Percentiles rank a stretch among this genome's conserved stretches.
phyloP scores from a whole-genome alignment of 2,113 vertebrate species.

The Neodon shergylaensis region DNA sequence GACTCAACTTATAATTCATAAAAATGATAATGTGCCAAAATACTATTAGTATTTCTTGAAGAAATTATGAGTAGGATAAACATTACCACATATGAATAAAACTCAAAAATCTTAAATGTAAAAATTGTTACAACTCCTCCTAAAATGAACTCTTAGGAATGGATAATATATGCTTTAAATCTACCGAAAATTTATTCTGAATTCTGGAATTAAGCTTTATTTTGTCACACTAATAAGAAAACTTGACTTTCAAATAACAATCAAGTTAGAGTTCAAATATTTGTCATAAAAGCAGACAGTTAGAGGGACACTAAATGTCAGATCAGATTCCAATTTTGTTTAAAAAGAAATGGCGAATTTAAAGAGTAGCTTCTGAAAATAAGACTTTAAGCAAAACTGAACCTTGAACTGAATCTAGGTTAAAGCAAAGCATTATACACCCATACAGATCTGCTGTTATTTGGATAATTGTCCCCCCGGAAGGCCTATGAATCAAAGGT shows the following conservation, averaged over 20 bases:
- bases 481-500: neutral
- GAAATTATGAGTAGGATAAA: neutral
- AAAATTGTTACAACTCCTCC: neutral
- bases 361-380: neutral
- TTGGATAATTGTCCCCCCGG: neutral
- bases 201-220: neutral
- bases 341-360: neutral
- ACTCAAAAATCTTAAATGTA: neutral
- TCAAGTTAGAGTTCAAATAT: conserved; percentile 3
- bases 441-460: neutral
- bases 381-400: neutral
- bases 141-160: neutral
- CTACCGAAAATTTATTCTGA: neutral
- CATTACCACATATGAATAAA: neutral
- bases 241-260: neutral
- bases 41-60: neutral
- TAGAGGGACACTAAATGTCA: neutral
- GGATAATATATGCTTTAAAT: neutral
- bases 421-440: neutral
- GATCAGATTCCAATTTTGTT: neutral
- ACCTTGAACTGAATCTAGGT: neutral
- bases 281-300: neutral
- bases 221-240: conserved; percentile 17
- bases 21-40: neutral
- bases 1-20: neutral